Evolutionary conservation across 1,140 invertebrate species (phyloP), one percentile per base, ranked within the genome.

Genomic region (Gonatopus flavifemur): DNA sequence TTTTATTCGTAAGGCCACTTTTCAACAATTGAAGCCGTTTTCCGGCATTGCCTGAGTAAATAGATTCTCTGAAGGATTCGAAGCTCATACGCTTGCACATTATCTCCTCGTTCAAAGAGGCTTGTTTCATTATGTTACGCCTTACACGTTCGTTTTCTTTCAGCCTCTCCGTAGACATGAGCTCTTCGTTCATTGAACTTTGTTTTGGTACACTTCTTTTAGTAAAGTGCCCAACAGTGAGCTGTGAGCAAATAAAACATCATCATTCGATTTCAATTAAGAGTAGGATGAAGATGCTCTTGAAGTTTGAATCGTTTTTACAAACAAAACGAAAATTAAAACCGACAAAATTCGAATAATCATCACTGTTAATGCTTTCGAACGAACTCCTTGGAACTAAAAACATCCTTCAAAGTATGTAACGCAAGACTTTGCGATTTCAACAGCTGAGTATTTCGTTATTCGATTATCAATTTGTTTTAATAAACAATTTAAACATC

Each of bases 81-180:
- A 88, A 81, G n/a, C 83, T 83, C 44, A 81, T 80, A 55, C 84
- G 80, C 42, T 87, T 84, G 64, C 86, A 91, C 32, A 93, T 86
- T 25, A 93, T 84, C 41, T 93, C 90, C 71, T 94, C 91, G 64
- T 93, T 93, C 6, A 94, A 76, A 3, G 90, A 93, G 2, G 89
- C 88, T 69, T 94, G 91, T 66, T 93, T 94, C 70, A 89, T 89
- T 49, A 94, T 92, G 64, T 92, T 90, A 56, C 88, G 86, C 38
- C 88, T 82, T n/a, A 94, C 83, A 21, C 82, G 81, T 68, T 93
- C 90, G 61, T 92, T 92, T 73, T 94, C 91, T 51, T 86, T 76
- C 57, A 93, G 70, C 51, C 92, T 79, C 62, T 93, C 91, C 12
- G 84, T 83, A 1, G 88, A 90, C 86, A 94, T 92, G 4, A 93